Evolutionary conservation across 2,797 vertebrate species (phyloP), one percentile per base, ranked within the genome.

Genomic region (Sebastiscus tertius): DNA sequence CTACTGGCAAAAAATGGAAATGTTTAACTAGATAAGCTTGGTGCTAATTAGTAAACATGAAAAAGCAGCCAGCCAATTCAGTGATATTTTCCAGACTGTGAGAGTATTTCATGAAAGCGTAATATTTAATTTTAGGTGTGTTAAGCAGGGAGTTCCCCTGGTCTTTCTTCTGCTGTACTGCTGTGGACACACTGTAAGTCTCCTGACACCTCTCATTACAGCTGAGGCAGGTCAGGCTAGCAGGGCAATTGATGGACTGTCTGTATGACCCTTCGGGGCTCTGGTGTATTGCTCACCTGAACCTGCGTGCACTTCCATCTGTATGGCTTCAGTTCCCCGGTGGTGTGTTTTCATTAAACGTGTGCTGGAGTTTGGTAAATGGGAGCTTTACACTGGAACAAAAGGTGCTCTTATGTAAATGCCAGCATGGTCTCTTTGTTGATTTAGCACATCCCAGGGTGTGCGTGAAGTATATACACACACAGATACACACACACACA

Each of bases 371-470:
- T 77, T 80, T 80, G 83, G 42, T 81, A 82, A 88, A 87, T 69
- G 59, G 22, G 49, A 71, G 54, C 42, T 82, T 81, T 74, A 54
- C 72, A 66, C 66, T 24, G 61, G 81, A 67, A 87, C 78, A 87
- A 90, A 87, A 88, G 80, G 80, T 82, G 75, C 81, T 89, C 77
- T 88, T 83, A 86, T 89, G 82, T 89, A 92, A 89, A 91, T 90
- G 82, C 66, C 89, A 86, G 67, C 70, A 31, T 63, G 84, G 39
- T 84, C 79, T 84, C 78, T 79, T 79, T 86, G 81, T 88, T 86
- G 83, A 61, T 92, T 85, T 80, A 89, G 65, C 81, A 77, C 83
- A 82, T 83, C 80, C 46, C 83, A 74, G 76, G 18, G 76, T 77
- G 68, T 74, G 36, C 36, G 10, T 79, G 61, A 64, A 73, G 63